Conservation (phyloP, 2,797 vertebrate species). For the Periparus ater region DNA sequence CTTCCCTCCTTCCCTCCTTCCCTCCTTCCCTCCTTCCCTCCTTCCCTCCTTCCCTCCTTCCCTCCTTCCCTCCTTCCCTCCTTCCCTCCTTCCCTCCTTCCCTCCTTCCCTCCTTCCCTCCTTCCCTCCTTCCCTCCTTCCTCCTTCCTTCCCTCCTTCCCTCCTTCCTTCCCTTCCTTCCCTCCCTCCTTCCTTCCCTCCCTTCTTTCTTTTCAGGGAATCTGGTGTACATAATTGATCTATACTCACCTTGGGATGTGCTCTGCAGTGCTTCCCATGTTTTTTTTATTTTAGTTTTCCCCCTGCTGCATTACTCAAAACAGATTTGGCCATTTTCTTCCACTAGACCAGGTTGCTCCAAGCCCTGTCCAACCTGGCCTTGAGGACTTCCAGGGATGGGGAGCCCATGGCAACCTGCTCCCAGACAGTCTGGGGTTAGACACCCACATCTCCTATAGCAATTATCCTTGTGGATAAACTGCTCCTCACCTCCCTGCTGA, state of each 20-base stretch:
- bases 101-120: too few relatives aligned
- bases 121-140: too few relatives aligned
- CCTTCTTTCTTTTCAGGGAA: background rate
- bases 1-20: background rate
- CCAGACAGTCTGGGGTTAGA: background rate
- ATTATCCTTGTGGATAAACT: background rate
- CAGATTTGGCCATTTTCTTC: background rate
- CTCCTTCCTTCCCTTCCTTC: too few relatives aligned
- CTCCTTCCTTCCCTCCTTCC: too few relatives aligned
- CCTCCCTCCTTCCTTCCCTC: too few relatives aligned
- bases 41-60: background rate
- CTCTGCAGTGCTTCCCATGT: background rate
- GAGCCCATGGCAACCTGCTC: background rate
- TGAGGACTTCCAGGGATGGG: background rate
- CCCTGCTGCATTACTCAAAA: background rate
- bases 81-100: too few relatives aligned
- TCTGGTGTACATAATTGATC: background rate
- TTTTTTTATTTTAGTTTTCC: background rate
- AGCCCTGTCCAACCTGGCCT: fast-evolving
- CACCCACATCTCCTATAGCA: background rate
- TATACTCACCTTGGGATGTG: background rate
- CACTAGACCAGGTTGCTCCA: background rate
- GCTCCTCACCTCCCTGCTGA: background rate
- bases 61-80: too few relatives aligned
- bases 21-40: background rate